These are phyloP conservation scores for Sebastes nivosus DNA, from an alignment of 2,797 vertebrate genomes.

Conservation along the genomic window DNA sequence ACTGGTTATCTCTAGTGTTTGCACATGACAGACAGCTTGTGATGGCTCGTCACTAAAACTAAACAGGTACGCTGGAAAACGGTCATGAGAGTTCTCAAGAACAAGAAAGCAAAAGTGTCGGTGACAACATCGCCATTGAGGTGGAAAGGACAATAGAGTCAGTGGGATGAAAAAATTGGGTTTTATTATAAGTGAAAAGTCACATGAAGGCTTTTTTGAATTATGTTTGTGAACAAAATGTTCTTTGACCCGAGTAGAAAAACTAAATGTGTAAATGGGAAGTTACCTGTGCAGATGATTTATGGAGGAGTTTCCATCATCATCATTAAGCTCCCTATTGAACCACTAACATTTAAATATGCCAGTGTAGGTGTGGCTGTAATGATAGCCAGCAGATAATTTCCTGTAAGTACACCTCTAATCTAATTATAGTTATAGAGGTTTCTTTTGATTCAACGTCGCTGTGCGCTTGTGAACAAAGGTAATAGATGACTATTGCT, in stretches of 20 bases:
- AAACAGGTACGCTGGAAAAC: conserved; percentile 22
- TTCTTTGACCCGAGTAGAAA: background rate
- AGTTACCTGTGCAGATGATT: conserved; percentile 11
- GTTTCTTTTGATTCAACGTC: background rate
- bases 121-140: background rate
- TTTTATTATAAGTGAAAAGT: background rate
- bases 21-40: conserved; percentile 10
- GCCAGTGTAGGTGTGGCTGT: background rate
- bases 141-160: conserved; percentile 4
- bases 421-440: background rate
- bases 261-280: background rate
- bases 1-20: background rate
- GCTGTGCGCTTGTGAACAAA: background rate
- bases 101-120: conserved; percentile 8
- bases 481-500: conserved; percentile 22
- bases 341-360: background rate
- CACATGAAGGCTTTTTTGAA: background rate
- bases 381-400: background rate
- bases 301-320: conserved; percentile 27
- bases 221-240: background rate
- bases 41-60: background rate
- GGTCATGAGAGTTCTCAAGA: conserved; percentile 20
- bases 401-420: conserved; percentile 19
- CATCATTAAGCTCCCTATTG: background rate
- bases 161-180: background rate